phyloP scores from a whole-genome alignment of 2,888 invertebrate genomes.

The Neoaliturus tenellus region DNA sequence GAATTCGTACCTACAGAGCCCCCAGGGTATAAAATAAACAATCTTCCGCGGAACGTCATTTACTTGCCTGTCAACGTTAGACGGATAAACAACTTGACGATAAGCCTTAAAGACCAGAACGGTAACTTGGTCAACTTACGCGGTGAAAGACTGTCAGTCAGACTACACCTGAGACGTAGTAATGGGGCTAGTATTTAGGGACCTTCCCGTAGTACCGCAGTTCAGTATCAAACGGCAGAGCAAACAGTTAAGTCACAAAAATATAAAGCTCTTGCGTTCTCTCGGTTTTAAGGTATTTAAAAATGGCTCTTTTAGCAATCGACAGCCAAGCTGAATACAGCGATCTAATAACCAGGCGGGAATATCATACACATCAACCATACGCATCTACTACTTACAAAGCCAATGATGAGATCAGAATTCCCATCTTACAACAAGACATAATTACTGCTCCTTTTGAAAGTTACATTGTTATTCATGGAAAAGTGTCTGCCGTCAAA shows the following conservation, averaged over 20 bases:
- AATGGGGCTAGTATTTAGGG: conserved; percentile 2
- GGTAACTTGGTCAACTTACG: neutral
- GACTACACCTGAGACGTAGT: neutral
- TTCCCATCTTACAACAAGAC: neutral
- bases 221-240: neutral
- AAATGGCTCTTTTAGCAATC: neutral
- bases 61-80: conserved; percentile 12
- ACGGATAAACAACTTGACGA: neutral
- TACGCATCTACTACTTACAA: conserved; percentile 5
- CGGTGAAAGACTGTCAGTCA: neutral
- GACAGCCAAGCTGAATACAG: neutral
- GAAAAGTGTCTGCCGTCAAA: neutral
- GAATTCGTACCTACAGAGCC: conserved; percentile 2
- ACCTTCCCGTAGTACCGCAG: neutral
- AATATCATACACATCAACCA: conserved; percentile 12
- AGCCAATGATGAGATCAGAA: conserved; percentile 4
- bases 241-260: neutral
- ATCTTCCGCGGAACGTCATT: neutral
- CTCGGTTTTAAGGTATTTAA: neutral
- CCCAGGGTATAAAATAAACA: conserved; percentile 38
- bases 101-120: neutral
- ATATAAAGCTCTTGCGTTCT: neutral
- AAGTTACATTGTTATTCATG: neutral
- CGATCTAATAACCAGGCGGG: neutral
- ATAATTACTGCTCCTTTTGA: neutral